Evolutionary conservation across 2,888 invertebrate genomes (phyloP), one percentile per base, ranked within the genome.

Genomic region (Watsonalla cultraria): DNA sequence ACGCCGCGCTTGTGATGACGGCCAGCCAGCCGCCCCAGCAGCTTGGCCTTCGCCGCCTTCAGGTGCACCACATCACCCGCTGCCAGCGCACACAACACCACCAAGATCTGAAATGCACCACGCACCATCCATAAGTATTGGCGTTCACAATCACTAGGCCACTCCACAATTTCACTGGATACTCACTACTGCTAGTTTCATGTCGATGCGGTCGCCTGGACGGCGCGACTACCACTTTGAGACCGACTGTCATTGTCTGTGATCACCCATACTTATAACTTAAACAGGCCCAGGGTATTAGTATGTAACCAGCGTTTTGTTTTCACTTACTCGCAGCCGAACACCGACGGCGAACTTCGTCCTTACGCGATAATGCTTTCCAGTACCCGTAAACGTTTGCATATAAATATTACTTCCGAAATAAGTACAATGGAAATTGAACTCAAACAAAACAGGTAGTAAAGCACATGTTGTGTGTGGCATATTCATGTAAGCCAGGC

Each of bases 191-290:
- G 68, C 66, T 64, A 81, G 71, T 74, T 76, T 85, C 90, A 90
- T 90, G 64, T 67, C 68, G 68, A 56, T 61, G 72, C 78, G 68
- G 86, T 81, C 84, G 80, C 74, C 83, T 78, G 74, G 67, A 70
- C 79, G 76, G 75, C 78, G 78, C 80, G 72, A 80, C 76, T 60
- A 70, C 70, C 69, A 67, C 69, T 74, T 65, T 64, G 64, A 74
- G 77, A 87, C 81, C 80, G 69, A 80, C 72, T 72, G 70, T 61
- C 80, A 67, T 70, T 72, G 60, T 57, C 60, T 64, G 62, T 65
- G 54, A 57, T 63, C 76, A 86, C 88, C 79, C 69, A 84, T 89
- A 90, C 86, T 89, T 90, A 90, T 90, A 90, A 90, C 86, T 76
- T 89, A 81, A 62, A 78, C 65, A 54, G 51, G 35, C 47, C 51